Conservation (phyloP, 2,797 vertebrate genomes). For the Chloroceryle amazona region DNA sequence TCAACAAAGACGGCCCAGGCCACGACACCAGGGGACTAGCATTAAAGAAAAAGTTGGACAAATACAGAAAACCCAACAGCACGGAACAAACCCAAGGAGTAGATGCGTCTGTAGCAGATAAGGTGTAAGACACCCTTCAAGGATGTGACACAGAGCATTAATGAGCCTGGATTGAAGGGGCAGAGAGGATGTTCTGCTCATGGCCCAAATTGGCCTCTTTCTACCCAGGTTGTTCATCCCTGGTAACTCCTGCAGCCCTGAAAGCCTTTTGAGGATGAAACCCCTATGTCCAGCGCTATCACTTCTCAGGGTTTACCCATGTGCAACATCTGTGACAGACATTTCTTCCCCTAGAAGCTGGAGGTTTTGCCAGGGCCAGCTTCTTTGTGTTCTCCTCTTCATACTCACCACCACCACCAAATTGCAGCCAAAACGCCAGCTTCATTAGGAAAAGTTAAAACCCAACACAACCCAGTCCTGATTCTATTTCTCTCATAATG, state of each 20-base stretch:
- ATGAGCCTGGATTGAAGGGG: neutral
- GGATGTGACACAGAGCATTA: neutral
- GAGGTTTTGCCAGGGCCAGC: neutral
- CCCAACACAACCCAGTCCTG: neutral
- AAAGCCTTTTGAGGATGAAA: neutral
- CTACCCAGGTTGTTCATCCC: neutral
- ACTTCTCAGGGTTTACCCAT: neutral
- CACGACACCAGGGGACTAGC: neutral
- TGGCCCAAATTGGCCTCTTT: neutral
- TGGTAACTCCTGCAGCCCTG: neutral
- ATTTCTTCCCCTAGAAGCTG: neutral
- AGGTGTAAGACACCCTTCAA: neutral
- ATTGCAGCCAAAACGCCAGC: neutral
- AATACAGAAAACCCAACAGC: neutral
- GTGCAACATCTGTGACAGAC: neutral
- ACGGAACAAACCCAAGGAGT: neutral
- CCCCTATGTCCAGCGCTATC: neutral
- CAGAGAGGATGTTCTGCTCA: neutral
- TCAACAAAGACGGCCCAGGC: neutral
- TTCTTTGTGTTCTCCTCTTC: neutral
- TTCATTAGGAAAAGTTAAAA: neutral
- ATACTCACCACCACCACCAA: neutral
- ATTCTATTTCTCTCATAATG: neutral
- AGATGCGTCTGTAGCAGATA: rapidly evolving
- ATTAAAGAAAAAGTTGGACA: neutral